A percentile compares a stretch with the other conserved stretches of the same genome.
Conservation (phyloP, 2,113 vertebrate genomes). For the Rattus norvegicus region DNA sequence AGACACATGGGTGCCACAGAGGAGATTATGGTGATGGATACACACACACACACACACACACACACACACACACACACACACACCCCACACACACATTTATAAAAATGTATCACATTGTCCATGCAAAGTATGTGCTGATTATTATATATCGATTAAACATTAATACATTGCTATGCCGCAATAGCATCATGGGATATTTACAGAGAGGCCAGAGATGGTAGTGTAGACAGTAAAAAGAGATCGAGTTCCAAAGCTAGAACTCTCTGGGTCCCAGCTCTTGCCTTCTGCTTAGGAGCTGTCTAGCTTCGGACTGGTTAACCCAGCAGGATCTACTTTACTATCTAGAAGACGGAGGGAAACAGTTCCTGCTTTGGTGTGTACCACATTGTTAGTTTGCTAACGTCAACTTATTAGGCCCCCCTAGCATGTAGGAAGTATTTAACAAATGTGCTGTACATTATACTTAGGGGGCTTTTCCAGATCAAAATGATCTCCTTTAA, state of each 20-base stretch:
- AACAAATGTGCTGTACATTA: too few species aligned
- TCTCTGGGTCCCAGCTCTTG: neutral
- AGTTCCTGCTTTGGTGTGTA: neutral
- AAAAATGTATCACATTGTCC: neutral
- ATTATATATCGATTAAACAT: neutral
- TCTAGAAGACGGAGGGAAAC: neutral
- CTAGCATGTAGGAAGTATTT: too few species aligned
- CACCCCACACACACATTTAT: neutral
- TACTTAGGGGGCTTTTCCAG: too few species aligned
- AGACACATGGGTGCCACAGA: neutral
- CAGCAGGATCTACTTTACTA: neutral
- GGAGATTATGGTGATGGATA: neutral
- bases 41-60: neutral
- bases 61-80: neutral
- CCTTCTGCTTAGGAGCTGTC: neutral
- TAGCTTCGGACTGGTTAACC: neutral
- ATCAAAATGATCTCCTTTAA: too few species aligned
- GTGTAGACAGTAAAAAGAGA: neutral
- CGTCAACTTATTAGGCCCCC: too few species aligned
- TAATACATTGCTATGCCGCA: neutral
- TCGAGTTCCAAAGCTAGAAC: conserved; percentile 3
- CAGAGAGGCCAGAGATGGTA: neutral
- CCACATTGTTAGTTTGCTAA: neutral
- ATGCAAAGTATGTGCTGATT: conserved; percentile 20
- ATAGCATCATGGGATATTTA: neutral